Percentiles rank a stretch among this genome's conserved stretches.
phyloP scores from a whole-genome alignment of 2,113 vertebrate species.

The Macquaria australasica region DNA sequence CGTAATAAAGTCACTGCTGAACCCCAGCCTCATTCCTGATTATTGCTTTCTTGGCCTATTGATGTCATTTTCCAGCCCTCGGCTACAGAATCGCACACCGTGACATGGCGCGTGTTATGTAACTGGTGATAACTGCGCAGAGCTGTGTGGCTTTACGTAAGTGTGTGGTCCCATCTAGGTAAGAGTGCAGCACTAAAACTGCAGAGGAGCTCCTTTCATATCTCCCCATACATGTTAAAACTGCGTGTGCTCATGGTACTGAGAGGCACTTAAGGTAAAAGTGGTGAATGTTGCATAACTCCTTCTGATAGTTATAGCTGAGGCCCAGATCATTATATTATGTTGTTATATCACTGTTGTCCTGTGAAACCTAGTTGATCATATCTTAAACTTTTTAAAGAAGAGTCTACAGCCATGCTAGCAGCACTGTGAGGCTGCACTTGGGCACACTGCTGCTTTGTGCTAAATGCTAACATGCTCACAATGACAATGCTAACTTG shows the following conservation, averaged over 20 bases:
- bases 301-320: neutral
- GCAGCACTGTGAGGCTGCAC: too few relatives aligned
- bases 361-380: neutral
- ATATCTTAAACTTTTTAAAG: neutral
- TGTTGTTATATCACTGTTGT: neutral
- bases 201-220: neutral
- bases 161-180: conserved; percentile 8
- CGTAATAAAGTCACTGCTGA: conserved; percentile 26
- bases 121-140: neutral
- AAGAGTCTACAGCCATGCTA: neutral
- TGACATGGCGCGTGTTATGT: conserved; percentile 27
- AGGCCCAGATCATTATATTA: neutral
- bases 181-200: neutral
- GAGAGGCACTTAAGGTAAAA: conserved; percentile 17
- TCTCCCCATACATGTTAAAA: neutral
- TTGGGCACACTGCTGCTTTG: too few relatives aligned
- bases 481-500: too few relatives aligned
- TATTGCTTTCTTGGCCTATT: neutral
- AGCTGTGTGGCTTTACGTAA: conserved; percentile 6
- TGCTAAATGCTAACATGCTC: neutral
- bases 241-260: accelerated
- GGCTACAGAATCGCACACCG: conserved; percentile 6
- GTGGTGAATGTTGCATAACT: conserved; percentile 8
- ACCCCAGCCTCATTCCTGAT: neutral
- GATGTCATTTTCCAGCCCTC: conserved; percentile 24